A percentile compares a stretch with the other conserved stretches of the same genome.
Conservation (phyloP, 2,113 vertebrate genomes). For the Pagrus major region DNA sequence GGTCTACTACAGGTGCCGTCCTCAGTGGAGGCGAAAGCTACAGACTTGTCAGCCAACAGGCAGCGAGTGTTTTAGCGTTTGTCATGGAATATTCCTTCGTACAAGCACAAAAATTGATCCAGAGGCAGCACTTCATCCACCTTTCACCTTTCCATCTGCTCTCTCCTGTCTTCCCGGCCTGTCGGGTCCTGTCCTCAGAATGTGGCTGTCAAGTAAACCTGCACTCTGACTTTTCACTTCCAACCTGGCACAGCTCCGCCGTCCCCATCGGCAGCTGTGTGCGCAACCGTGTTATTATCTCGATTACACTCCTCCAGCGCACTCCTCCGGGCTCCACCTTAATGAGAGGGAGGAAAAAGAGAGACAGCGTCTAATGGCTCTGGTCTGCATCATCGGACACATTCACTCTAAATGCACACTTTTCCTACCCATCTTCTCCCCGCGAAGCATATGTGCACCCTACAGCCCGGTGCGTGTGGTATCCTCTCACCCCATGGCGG, state of each 20-base stretch:
- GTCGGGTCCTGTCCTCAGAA: conserved; percentile 74
- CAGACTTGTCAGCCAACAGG: not conserved
- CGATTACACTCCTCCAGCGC: conserved; percentile 68
- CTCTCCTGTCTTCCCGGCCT: conserved; percentile 46
- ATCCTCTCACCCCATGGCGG: conserved; percentile 5
- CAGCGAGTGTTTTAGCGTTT: not conserved
- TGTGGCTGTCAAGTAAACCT: conserved; percentile 57
- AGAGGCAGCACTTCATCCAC: conserved; percentile 1
- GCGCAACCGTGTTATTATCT: conserved; percentile 76
- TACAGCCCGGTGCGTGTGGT: not conserved
- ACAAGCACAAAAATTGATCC: not conserved
- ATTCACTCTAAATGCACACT: not conserved
- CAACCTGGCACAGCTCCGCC: conserved; percentile 55
- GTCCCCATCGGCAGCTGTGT: conserved; percentile 67
- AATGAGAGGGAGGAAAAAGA: conserved; percentile 68
- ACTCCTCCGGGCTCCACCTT: conserved; percentile 66
- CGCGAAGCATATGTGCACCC: not conserved
- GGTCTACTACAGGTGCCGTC: not conserved
- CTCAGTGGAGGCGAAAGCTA: not conserved
- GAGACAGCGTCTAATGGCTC: conserved; percentile 41
- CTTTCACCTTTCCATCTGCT: conserved; percentile 39
- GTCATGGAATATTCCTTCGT: not conserved
- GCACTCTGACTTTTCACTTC: conserved; percentile 52
- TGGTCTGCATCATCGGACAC: conserved; percentile 15
- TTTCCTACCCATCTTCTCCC: not conserved